These are phyloP conservation scores for Lottia gigantea DNA, from an alignment of 2,888 invertebrate genomes.

Conservation along the genomic window DNA sequence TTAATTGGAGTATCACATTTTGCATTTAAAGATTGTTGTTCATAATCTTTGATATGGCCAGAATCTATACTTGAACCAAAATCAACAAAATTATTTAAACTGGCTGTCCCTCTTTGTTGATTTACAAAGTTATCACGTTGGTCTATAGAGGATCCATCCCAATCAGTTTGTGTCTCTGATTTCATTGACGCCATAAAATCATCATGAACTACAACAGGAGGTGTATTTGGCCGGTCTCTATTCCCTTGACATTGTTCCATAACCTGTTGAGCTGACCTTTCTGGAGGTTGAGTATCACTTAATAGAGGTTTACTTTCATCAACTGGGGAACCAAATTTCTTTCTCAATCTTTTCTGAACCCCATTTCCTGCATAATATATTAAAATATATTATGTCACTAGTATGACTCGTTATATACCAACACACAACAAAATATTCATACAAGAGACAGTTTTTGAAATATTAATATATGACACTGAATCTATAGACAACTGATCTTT, in stretches of 20 bases:
- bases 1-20: background rate
- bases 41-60: slow-evolving; percentile 1
- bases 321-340: slow-evolving; percentile 8
- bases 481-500: too few relatives aligned
- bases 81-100: slow-evolving; percentile 53
- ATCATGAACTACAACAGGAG: slow-evolving; percentile 14
- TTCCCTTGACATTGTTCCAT: background rate
- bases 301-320: slow-evolving; percentile 30
- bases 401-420: too few relatives aligned
- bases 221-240: slow-evolving; percentile 5
- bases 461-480: too few relatives aligned
- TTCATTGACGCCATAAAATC: slow-evolving; percentile 5
- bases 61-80: slow-evolving; percentile 40
- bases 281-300: background rate
- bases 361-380: slow-evolving; percentile 19
- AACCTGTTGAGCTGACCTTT: background rate
- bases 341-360: slow-evolving; percentile 27
- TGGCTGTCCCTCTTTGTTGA: slow-evolving; percentile 36
- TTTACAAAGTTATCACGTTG: slow-evolving; percentile 26
- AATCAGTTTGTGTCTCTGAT: slow-evolving; percentile 33
- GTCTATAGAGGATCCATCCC: slow-evolving; percentile 46
- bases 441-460: too few relatives aligned
- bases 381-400: too few relatives aligned
- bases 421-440: too few relatives aligned
- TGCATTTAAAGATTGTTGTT: slow-evolving; percentile 9